phyloP scores from a whole-genome alignment of 2,888 invertebrate species.

The Beris chalybata region DNA sequence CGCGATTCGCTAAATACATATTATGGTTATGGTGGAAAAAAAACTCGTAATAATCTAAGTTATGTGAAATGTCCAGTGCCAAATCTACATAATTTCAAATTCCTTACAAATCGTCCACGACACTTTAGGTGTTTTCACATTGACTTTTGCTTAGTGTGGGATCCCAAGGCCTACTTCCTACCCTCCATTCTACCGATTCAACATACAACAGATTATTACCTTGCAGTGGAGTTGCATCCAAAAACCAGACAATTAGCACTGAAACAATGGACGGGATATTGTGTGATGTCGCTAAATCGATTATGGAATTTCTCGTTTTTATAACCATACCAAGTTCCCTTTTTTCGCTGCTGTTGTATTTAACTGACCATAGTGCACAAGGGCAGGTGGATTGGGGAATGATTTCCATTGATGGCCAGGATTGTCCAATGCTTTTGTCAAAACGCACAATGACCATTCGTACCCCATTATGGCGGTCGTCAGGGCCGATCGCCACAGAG shows the following conservation, averaged over 20 bases:
- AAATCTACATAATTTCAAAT: too few relatives aligned
- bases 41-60: too few relatives aligned
- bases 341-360: not conserved
- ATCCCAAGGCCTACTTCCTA: too few relatives aligned
- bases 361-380: not conserved
- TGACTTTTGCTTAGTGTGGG: too few relatives aligned
- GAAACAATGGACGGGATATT: constrained; percentile 56
- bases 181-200: not conserved
- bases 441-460: constrained; percentile 21
- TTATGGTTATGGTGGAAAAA: too few relatives aligned
- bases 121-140: too few relatives aligned
- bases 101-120: too few relatives aligned
- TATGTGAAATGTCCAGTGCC: too few relatives aligned
- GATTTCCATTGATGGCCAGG: constrained; percentile 1
- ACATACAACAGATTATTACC: constrained; percentile 7
- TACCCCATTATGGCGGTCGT: constrained; percentile 8
- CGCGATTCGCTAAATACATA: too few relatives aligned
- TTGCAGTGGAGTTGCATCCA: constrained; percentile 34
- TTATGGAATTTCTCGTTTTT: constrained; percentile 51
- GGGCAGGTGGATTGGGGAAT: not conserved
- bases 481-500: constrained; percentile 2
- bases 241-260: constrained; percentile 57
- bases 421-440: constrained; percentile 8
- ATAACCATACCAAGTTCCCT: constrained; percentile 22
- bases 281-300: constrained; percentile 55